Evolutionary conservation across 1,140 invertebrate genomes (phyloP).

Genomic region (Periplaneta americana): DNA sequence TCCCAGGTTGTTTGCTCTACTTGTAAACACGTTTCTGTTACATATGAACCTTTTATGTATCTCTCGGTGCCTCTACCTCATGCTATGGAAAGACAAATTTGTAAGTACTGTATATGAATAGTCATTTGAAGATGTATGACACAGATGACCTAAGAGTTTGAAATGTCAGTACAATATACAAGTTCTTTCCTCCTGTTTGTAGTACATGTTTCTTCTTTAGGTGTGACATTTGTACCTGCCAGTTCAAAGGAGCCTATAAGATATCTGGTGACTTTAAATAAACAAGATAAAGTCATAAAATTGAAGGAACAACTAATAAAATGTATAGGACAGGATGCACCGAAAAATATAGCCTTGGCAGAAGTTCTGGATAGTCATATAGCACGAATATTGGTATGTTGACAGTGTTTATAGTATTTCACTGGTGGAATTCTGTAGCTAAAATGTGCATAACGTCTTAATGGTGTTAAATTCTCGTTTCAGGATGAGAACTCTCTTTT

Average conservation of each 20-base stretch:
- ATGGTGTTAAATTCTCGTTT: constrained; percentile 26
- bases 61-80: constrained; percentile 62
- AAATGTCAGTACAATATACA: no score
- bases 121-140: no score
- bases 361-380: constrained; percentile 62
- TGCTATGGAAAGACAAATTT: constrained; percentile 58
- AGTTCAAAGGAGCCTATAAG: constrained; percentile 40
- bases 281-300: constrained; percentile 51
- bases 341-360: constrained; percentile 49
- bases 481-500: constrained; percentile 53
- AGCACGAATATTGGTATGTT: constrained; percentile 51
- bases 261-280: constrained; percentile 55
- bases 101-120: no score
- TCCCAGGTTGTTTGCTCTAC: constrained; percentile 60
- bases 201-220: constrained; percentile 30
- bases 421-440: background rate
- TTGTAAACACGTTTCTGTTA: constrained; percentile 61
- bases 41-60: constrained; percentile 72
- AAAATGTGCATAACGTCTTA: constrained; percentile 6
- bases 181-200: background rate
- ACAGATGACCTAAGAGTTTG: no score
- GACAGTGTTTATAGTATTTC: background rate
- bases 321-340: constrained; percentile 30
- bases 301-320: constrained; percentile 50
- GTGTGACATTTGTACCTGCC: constrained; percentile 51